Conservation (phyloP, 2,113 vertebrate genomes). For the Anhinga anhinga region DNA sequence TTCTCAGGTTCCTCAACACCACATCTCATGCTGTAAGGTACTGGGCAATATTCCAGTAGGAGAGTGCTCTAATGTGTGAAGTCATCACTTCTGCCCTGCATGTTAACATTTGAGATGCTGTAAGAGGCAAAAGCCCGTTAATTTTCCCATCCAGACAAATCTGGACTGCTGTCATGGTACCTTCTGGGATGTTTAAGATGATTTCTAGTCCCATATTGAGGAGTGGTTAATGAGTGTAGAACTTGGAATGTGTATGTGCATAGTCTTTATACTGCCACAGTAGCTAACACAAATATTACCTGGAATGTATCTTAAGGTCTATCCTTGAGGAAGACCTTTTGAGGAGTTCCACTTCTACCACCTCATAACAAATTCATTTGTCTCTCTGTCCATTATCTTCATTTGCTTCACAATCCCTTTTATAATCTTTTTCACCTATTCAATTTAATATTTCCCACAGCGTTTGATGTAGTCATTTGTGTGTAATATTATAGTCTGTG, state of each 20-base stretch:
- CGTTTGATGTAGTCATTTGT: neutral
- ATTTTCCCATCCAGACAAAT: neutral
- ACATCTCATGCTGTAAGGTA: neutral
- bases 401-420: neutral
- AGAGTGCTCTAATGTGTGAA: neutral
- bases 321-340: neutral
- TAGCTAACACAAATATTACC: neutral
- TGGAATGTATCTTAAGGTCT: neutral
- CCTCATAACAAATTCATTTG: neutral
- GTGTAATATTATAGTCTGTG: neutral
- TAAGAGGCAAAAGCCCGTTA: neutral
- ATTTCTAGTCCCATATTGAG: neutral
- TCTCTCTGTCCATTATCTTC: neutral
- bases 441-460: neutral
- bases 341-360: neutral
- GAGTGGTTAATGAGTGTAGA: neutral
- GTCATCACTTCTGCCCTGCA: neutral
- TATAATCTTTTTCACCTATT: neutral
- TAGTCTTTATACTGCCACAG: neutral
- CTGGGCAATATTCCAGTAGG: neutral
- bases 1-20: neutral
- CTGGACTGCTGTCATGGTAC: neutral
- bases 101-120: neutral
- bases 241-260: neutral
- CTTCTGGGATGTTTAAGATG: neutral